These are phyloP conservation scores for Paracyclopina nana DNA, from an alignment of 1,140 invertebrate genomes.

Conservation along the genomic window DNA sequence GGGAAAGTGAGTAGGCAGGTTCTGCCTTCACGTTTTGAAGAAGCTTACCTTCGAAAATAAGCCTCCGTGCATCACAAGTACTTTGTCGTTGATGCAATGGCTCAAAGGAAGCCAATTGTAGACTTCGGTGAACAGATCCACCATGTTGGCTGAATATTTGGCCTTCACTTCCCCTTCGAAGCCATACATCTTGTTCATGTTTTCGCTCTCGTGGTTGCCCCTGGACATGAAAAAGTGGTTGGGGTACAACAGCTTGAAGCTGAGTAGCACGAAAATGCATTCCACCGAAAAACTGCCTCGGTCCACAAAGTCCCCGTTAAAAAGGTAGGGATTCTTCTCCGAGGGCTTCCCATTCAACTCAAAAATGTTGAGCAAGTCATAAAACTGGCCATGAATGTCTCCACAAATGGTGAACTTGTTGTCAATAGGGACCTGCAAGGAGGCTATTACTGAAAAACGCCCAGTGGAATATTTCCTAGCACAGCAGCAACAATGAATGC, in stretches of 20 bases:
- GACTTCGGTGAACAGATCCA: constrained; percentile 90
- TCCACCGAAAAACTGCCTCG: constrained; percentile 97
- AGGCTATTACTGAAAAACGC: no score
- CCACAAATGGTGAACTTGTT: constrained; percentile 97
- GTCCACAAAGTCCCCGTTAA: constrained; percentile 98
- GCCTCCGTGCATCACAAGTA: constrained; percentile 76
- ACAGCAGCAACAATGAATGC: no score
- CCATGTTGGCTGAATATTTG: constrained; percentile 85
- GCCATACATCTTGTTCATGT: constrained; percentile 99
- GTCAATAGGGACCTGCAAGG: constrained; percentile 31
- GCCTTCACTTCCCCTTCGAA: constrained; percentile 93
- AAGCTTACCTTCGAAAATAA: constrained; percentile 44
- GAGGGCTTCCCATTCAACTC: constrained; percentile 87
- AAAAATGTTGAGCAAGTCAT: constrained; percentile 96
- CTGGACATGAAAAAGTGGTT: constrained; percentile 94
- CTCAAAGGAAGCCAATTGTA: constrained; percentile 93
- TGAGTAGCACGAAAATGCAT: constrained; percentile 93
- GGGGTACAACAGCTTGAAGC: constrained; percentile 89
- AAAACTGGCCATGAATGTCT: constrained; percentile 99
- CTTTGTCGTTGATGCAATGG: constrained; percentile 78
- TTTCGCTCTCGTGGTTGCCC: constrained; percentile 93
- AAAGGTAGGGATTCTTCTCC: constrained; percentile 85
- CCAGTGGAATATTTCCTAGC: no score
- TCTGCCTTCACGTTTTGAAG: no score
- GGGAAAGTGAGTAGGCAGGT: no score